phyloP scores from a whole-genome alignment of 1,140 invertebrate genomes.

The Helicoverpa zea region DNA sequence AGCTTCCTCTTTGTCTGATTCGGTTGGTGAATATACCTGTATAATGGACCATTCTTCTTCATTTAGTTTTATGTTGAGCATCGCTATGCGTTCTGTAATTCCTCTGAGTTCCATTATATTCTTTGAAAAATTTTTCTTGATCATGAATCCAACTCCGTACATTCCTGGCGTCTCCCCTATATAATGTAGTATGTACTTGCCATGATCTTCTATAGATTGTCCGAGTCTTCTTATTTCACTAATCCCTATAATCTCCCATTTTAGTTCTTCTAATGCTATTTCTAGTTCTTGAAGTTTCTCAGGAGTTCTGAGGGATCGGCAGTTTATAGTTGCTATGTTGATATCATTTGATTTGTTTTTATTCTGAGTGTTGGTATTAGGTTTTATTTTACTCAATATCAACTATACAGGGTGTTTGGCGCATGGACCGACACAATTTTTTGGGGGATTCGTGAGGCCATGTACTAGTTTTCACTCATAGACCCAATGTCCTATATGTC shows the following conservation, averaged over 20 bases:
- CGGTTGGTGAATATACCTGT: constrained; percentile 9
- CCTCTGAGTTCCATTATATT: constrained; percentile 21
- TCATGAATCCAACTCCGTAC: constrained; percentile 1
- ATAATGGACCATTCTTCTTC: constrained; percentile 11
- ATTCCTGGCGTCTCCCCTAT: constrained; percentile 7
- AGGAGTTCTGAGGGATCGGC: background rate
- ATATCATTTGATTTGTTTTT: too few relatives aligned
- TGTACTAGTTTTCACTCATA: too few relatives aligned
- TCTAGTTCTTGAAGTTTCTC: constrained; percentile 32
- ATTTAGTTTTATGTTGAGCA: constrained; percentile 18
- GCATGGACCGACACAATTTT: too few relatives aligned
- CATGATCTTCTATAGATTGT: constrained; percentile 16
- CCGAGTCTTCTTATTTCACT: constrained; percentile 37
- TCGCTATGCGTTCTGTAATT: constrained; percentile 21
- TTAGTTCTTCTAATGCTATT: constrained; percentile 5
- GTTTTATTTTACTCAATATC: too few relatives aligned
- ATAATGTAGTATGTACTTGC: constrained; percentile 9
- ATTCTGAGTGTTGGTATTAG: too few relatives aligned
- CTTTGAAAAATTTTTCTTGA: constrained; percentile 19
- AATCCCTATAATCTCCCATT: constrained; percentile 36
- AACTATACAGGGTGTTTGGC: too few relatives aligned
- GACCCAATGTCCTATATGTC: too few relatives aligned
- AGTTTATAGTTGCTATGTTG: background rate
- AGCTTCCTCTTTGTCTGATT: constrained; percentile 1
- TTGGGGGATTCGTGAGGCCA: too few relatives aligned